These are phyloP conservation scores for Rotaria sp. DNA, from an alignment of 2,888 invertebrate species.

Conservation along the genomic window DNA sequence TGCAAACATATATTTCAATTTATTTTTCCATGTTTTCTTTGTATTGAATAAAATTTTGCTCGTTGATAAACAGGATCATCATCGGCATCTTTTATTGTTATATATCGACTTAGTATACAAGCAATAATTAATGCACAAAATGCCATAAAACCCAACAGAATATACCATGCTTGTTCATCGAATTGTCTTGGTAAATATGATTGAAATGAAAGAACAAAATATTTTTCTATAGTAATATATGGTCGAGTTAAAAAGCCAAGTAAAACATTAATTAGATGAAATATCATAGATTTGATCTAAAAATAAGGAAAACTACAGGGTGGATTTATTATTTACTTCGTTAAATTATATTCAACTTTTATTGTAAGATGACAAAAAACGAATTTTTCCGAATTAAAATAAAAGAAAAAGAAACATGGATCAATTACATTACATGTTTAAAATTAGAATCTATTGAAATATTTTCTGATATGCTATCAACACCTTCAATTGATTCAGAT, in stretches of 20 bases:
- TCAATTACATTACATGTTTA: slow-evolving; percentile 11
- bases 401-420: too few species aligned
- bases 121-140: background rate
- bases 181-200: background rate
- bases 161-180: slow-evolving; percentile 5
- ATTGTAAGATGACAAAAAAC: background rate
- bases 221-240: background rate
- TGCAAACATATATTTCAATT: background rate
- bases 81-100: background rate
- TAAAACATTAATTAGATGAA: background rate
- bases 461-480: too few species aligned
- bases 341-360: background rate
- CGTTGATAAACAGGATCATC: slow-evolving; percentile 4
- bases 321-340: background rate
- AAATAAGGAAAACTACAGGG: background rate
- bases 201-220: background rate
- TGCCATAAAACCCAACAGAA: background rate
- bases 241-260: background rate
- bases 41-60: background rate
- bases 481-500: too few species aligned
- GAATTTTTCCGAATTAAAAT: too few species aligned
- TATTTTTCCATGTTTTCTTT: background rate
- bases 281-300: background rate
- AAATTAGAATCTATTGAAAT: background rate
- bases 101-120: background rate